phyloP scores from a whole-genome alignment of 2,888 invertebrate species.

The Laspeyria flexula region DNA sequence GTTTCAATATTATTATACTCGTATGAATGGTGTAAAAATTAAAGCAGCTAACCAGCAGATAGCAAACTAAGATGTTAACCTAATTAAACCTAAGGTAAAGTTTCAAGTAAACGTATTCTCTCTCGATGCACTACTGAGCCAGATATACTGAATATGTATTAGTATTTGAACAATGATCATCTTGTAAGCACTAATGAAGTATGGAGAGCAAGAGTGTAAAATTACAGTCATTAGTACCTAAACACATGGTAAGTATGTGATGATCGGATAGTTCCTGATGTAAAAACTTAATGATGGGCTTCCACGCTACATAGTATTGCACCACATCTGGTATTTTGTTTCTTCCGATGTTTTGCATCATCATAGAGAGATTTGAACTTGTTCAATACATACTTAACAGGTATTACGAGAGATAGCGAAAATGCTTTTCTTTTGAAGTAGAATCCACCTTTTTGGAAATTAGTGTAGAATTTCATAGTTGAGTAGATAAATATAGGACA shows the following conservation, averaged over 20 bases:
- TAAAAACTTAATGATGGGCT: slow-evolving; percentile 1
- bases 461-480: too few species aligned
- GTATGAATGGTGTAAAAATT: too few species aligned
- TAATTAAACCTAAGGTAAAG: too few species aligned
- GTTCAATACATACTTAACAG: background rate
- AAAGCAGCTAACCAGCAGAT: too few species aligned
- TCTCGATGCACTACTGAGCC: too few species aligned
- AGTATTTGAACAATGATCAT: background rate
- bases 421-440: too few species aligned
- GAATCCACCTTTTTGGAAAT: too few species aligned
- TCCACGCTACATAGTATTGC: background rate
- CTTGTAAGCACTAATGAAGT: slow-evolving; percentile 1
- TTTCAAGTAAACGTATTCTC: too few species aligned
- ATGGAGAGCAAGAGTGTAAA: background rate
- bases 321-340: background rate
- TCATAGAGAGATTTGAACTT: background rate
- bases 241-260: background rate
- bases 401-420: too few species aligned
- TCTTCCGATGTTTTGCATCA: background rate
- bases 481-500: too few species aligned
- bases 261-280: slow-evolving; percentile 6
- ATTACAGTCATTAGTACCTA: slow-evolving; percentile 5
- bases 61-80: too few species aligned
- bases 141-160: background rate
- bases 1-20: too few species aligned